Evolutionary conservation across 2,113 vertebrate species (phyloP).

Genomic region (Orthochromis malagaraziensis): DNA sequence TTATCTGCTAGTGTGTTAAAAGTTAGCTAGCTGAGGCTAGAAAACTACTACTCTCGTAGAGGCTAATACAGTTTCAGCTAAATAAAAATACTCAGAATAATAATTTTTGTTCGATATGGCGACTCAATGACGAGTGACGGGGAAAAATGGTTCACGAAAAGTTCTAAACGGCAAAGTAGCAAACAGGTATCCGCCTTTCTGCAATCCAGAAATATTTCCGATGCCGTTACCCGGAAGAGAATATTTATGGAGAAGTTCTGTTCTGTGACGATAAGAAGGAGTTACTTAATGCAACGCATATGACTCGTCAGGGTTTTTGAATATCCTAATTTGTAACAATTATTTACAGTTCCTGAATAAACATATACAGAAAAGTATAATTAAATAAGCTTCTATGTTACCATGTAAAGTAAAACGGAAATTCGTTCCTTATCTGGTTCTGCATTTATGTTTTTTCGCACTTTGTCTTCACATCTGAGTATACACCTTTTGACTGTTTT

Average conservation of each 20-base stretch:
- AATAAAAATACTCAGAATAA: background rate
- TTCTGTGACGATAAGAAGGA: background rate
- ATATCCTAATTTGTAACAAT: background rate
- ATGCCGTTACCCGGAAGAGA: slow-evolving; percentile 53
- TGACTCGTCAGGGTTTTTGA: background rate
- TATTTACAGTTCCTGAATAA: background rate
- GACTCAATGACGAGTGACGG: background rate
- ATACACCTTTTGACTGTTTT: background rate
- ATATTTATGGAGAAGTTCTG: background rate
- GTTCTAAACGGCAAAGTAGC: slow-evolving; percentile 40
- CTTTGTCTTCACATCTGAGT: background rate
- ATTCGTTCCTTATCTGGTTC: background rate
- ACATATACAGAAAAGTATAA: background rate
- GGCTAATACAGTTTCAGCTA: background rate
- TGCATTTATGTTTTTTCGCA: background rate
- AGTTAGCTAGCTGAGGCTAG: slow-evolving; percentile 22
- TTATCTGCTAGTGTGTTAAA: slow-evolving; percentile 23
- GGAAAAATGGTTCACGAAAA: slow-evolving; percentile 14
- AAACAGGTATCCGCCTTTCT: slow-evolving; percentile 67
- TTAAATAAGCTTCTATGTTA: background rate
- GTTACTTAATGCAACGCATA: background rate
- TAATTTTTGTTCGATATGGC: background rate
- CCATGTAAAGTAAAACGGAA: background rate
- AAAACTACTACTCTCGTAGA: background rate
- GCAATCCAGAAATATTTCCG: slow-evolving; percentile 31